Base-by-base conservation (phyloP, 2,797 vertebrate species). In the Anabacerthia variegaticeps region DNA sequence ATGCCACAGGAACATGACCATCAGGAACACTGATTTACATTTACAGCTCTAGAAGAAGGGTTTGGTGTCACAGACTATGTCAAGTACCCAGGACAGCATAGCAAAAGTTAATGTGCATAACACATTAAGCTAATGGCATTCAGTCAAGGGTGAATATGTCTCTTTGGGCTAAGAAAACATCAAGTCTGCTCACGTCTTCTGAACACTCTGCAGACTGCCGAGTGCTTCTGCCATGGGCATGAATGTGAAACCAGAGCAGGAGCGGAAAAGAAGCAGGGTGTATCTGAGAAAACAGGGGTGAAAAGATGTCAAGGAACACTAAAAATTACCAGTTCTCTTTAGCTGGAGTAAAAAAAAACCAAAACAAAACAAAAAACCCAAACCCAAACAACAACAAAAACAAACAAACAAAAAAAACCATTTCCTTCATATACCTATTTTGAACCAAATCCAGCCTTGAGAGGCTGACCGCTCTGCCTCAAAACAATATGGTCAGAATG, bases 51-150 rank as follows among this genome's bases (percentile, higher is more conserved):
- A 83, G 81, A 88, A 95, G 88, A 46, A 14, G 27, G 49, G 80
- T 94, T 77, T 85, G 43, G 46, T 93, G 68, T 71, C 68, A 77
- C 5, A 43, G 44, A 22, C 56, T 68, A 39, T 68, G 37, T 93
- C 68, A 74, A 68, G 68, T 61, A 80, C 75, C 30, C 75, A 61
- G 54, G 54, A 89, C 39, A 72, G 73, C 73, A 54, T 24, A 65
- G 81, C 37, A 80, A 46, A 96, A 85, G 72, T 85, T 85, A 95
- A 94, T 75, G 66, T 1, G 5, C 81, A 77, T 77, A 87, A 88
- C 9, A 2, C 89, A 89, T 89, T 93, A 74, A 79, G 84, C n/a
- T 96, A 85, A 96, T 89, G 82, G 76, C 54, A 77, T 91, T 95
- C 91, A 74, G 58, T 80, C 87, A 78, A 71, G 89, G 44, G 65